Percentiles rank a stretch among this genome's conserved stretches.
These are phyloP conservation scores for Aphis gossypii DNA, from an alignment of 1,140 invertebrate genomes.

Conservation along the genomic window DNA sequence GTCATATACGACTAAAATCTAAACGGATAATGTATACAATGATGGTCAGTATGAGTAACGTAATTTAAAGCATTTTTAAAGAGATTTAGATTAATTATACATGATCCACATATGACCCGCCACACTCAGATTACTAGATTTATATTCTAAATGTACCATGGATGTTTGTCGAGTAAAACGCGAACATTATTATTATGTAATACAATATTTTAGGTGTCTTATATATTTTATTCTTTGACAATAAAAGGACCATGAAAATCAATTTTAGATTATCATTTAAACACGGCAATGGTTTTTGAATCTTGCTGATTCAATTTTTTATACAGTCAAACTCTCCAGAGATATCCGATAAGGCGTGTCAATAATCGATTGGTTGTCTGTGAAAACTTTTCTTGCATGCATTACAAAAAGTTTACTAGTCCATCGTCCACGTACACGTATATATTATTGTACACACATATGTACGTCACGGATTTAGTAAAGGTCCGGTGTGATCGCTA, in stretches of 20 bases:
- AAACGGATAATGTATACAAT: background rate
- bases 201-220: background rate
- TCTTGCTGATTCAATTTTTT: background rate
- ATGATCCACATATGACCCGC: background rate
- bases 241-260: background rate
- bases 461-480: background rate
- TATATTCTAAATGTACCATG: background rate
- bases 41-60: background rate
- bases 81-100: background rate
- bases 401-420: conserved; percentile 6
- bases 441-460: background rate
- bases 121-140: background rate
- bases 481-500: background rate
- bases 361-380: background rate
- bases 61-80: background rate
- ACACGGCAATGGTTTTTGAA: background rate
- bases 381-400: conserved; percentile 12
- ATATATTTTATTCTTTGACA: background rate
- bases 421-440: background rate
- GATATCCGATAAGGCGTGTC: background rate
- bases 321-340: background rate
- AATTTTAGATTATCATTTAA: conserved; percentile 19
- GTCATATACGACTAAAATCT: background rate
- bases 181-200: background rate
- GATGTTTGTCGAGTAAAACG: background rate